Percentiles rank a stretch among this genome's conserved stretches.
Conservation (phyloP, 1,140 invertebrate species). For the Eciton burchellii region DNA sequence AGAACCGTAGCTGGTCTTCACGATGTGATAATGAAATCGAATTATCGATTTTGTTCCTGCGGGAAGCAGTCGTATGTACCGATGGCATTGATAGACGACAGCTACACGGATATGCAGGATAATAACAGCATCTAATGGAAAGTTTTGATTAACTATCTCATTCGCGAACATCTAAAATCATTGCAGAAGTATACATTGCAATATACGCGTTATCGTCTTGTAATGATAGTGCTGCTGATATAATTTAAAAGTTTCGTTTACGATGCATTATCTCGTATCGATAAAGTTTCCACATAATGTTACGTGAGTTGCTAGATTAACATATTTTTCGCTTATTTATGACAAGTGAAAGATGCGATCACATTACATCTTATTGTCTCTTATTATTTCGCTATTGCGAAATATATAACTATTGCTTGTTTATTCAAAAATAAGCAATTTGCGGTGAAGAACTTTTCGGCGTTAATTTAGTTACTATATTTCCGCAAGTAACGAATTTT, state of each 20-base stretch:
- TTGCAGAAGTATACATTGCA: background rate
- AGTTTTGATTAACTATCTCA: constrained; percentile 49
- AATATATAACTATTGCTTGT: no score
- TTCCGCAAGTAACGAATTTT: background rate
- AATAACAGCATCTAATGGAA: constrained; percentile 50
- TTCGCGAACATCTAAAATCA: constrained; percentile 9
- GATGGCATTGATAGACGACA: constrained; percentile 25
- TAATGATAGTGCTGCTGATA: constrained; percentile 2
- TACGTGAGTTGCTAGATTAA: background rate
- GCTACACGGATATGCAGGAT: constrained; percentile 33
- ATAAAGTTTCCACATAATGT: background rate
- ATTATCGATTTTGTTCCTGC: constrained; percentile 54
- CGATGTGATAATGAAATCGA: constrained; percentile 60
- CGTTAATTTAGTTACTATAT: background rate
- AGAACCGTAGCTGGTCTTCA: constrained; percentile 43
- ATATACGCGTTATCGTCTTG: background rate
- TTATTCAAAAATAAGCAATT: no score
- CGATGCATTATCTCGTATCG: background rate
- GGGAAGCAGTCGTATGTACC: constrained; percentile 38
- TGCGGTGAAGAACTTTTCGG: background rate
- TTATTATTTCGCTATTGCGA: no score
- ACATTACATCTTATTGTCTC: no score
- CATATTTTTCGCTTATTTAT: background rate
- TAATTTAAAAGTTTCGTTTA: background rate
- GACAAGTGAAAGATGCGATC: no score